phyloP scores from a whole-genome alignment of 2,888 invertebrate genomes.

The Brachypterus glaber region DNA sequence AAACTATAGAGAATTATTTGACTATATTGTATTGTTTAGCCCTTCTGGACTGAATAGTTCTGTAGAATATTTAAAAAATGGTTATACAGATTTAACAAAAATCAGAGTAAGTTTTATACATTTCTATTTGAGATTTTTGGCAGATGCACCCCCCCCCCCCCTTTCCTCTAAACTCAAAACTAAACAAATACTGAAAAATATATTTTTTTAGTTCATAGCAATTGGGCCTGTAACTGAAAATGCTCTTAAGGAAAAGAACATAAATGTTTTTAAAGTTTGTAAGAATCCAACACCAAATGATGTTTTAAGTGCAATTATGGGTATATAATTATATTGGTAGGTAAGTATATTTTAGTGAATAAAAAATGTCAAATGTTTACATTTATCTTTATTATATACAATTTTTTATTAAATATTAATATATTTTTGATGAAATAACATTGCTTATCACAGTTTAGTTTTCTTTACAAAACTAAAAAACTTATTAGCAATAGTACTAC shows the following conservation, averaged over 20 bases:
- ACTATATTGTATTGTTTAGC: slow-evolving; percentile 50
- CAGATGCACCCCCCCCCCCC: no score
- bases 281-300: slow-evolving; percentile 46
- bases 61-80: slow-evolving; percentile 37
- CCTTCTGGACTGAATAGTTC: slow-evolving; percentile 48
- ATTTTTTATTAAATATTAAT: no score
- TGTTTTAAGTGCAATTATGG: slow-evolving; percentile 39
- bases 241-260: slow-evolving; percentile 40
- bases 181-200: no score
- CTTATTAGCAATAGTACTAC: no score
- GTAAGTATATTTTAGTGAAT: slow-evolving; percentile 10
- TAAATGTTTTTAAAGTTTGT: slow-evolving; percentile 42
- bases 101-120: slow-evolving; percentile 28
- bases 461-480: no score
- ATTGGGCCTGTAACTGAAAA: slow-evolving; percentile 49
- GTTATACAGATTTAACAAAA: slow-evolving; percentile 22
- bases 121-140: no score
- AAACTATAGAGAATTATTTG: slow-evolving; percentile 36
- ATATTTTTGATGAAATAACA: no score
- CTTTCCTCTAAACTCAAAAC: no score
- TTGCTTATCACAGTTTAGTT: no score
- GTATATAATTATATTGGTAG: slow-evolving; percentile 2
- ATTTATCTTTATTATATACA: neutral
- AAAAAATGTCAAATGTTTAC: slow-evolving; percentile 9
- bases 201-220: slow-evolving; percentile 42